Percentiles rank a stretch among this genome's conserved stretches.
These are phyloP conservation scores for Thripadectes ignobilis DNA, from an alignment of 2,797 vertebrate species.

Conservation along the genomic window DNA sequence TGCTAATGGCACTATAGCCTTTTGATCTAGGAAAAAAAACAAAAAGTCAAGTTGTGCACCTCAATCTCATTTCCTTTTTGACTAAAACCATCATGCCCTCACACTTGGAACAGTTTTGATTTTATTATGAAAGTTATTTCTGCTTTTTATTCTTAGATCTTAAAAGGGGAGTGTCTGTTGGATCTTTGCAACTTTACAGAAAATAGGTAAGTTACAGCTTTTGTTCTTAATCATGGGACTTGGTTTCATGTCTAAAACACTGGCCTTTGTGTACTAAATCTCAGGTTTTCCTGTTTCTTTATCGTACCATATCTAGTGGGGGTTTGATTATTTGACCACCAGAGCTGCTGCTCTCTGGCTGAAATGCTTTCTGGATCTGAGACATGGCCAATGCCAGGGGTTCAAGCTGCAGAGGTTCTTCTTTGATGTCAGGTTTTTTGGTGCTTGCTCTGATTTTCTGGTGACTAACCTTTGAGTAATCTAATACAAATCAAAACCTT, in stretches of 20 bases:
- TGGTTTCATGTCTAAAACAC: background rate
- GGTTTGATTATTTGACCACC: background rate
- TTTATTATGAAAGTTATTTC: background rate
- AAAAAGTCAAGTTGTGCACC: background rate
- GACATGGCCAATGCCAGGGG: background rate
- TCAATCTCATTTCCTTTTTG: background rate
- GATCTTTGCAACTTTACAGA: slow-evolving; percentile 91
- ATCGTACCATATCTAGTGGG: fast-evolving
- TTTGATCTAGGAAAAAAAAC: background rate
- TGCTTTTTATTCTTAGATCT: slow-evolving; percentile 80
- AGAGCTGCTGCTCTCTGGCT: background rate
- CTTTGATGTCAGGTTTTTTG: background rate
- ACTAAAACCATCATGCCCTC: background rate
- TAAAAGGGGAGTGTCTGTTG: slow-evolving; percentile 89
- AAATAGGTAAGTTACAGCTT: slow-evolving; percentile 85
- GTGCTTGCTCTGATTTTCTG: background rate
- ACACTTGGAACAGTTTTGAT: background rate
- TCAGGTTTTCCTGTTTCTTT: background rate
- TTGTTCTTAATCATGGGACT: background rate
- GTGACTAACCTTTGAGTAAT: background rate
- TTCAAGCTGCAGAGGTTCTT: background rate
- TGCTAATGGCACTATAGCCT: background rate
- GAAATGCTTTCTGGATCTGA: background rate
- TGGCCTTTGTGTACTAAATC: background rate
- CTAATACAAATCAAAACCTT: background rate